Base-by-base conservation (phyloP, 30 jellyfish, hydroid and myxozoan species). In the Catostylus mosaicus region DNA sequence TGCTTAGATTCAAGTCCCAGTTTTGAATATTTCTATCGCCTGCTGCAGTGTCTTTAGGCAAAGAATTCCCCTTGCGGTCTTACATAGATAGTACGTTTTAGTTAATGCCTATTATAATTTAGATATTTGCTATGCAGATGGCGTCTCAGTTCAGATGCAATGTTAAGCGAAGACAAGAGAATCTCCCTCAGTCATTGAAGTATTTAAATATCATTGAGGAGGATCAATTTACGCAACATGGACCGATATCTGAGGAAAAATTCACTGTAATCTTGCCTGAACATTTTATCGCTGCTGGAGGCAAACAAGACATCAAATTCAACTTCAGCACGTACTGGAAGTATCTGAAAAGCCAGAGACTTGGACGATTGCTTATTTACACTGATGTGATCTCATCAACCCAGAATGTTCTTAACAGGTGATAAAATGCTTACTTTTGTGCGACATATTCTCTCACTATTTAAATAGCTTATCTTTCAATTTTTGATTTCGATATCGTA, bases 311-410 rank as follows among this genome's bases (percentile, higher is more conserved):
- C 0, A 35, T 59, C 18, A n/a, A 23, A 18, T 94, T 94, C 67
- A 46, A 94, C n/a, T 57, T 48, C 60, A 35, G 30, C n/a, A 23
- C 71, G 14, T 94, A 48, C 71, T 27, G 54, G 66, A 54, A 45
- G 26, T 35, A 51, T 24, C 68, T 94, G 70, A 57, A 36, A 70
- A 74, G 95, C 12, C 31, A 52, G 30, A 40, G 34, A 7, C 72
- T 73, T 69, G 99, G 99, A 1, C 77, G 83, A 64, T n/a, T 89
- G 47, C 36, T 82, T 14, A 63, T 94, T 26, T 88, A 67, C 85
- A 27, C 96, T 27, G 86, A 88, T 31, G 81, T 90, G 0, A 68
- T 94, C 33, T 50, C 87, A 5, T 94, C 99, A 47, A 94, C 99
- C 23, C 99, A 94, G 43, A 43, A n/a, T 1, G 22, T 88, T 50